phyloP scores from a whole-genome alignment of 2,113 vertebrate species.

The Neoarius graeffei region DNA sequence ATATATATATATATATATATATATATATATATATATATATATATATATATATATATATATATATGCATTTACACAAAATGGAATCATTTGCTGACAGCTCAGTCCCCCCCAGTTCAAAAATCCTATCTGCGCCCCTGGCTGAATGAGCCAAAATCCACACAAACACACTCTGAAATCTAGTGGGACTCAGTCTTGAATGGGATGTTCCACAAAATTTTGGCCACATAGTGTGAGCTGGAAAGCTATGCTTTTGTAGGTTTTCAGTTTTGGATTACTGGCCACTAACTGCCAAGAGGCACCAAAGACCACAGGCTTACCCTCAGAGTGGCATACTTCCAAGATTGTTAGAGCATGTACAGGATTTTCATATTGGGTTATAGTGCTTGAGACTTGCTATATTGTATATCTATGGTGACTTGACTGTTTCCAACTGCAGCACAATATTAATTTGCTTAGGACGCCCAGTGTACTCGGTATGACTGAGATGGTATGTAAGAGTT shows the following conservation, averaged over 20 bases:
- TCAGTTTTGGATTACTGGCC: background rate
- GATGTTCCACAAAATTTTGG: background rate
- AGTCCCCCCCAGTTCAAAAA: no score
- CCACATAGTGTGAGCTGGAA: no score
- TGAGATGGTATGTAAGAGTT: background rate
- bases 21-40: no score
- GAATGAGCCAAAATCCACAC: no score
- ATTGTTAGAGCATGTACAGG: background rate
- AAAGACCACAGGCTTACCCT: background rate
- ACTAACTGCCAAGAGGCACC: background rate
- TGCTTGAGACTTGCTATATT: background rate
- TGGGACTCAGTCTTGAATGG: background rate
- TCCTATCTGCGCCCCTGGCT: no score
- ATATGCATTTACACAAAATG: no score
- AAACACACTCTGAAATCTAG: no score
- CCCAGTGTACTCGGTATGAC: background rate
- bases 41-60: no score
- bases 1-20: no score
- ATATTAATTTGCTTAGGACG: background rate
- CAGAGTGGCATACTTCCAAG: background rate
- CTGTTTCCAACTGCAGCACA: background rate
- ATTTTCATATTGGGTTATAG: constrained; percentile 9
- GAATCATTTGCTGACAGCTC: no score
- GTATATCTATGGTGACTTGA: background rate
- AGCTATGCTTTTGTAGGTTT: background rate